phyloP scores from a whole-genome alignment of 2,113 vertebrate genomes.

The Reinhardtius hippoglossoides region DNA sequence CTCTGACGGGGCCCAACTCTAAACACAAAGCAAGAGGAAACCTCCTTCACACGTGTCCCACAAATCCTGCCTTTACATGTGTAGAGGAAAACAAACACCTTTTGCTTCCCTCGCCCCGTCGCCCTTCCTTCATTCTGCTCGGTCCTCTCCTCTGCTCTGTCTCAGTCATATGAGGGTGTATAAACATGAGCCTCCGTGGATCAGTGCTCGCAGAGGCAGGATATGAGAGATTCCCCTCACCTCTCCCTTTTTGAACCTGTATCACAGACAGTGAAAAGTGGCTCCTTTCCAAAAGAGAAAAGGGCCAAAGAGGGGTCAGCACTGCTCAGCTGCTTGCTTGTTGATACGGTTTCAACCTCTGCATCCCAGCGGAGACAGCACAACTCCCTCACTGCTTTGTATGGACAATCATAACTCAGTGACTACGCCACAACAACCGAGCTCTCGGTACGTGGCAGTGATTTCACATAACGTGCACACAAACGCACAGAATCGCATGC shows the following conservation, averaged over 20 bases:
- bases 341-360: conserved; percentile 24
- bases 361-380: conserved; percentile 37
- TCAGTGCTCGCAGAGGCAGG: conserved; percentile 58
- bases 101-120: conserved; percentile 14
- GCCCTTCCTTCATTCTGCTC: conserved; percentile 13
- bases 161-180: conserved; percentile 57
- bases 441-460: neutral
- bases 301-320: conserved; percentile 23
- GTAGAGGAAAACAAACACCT: conserved; percentile 60
- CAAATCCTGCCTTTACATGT: conserved; percentile 62
- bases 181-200: conserved; percentile 62
- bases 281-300: conserved; percentile 22
- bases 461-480: neutral
- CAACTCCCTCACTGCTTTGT: conserved; percentile 8
- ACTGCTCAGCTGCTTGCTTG: conserved; percentile 27
- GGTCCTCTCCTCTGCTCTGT: conserved; percentile 18
- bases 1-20: conserved; percentile 1
- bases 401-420: conserved; percentile 3
- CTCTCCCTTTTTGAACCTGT: conserved; percentile 52
- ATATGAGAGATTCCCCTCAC: conserved; percentile 68
- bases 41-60: conserved; percentile 45
- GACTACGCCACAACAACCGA: neutral
- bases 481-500: neutral
- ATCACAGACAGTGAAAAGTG: conserved; percentile 53
- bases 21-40: conserved; percentile 47